Evolutionary conservation across 53 echinoderm and acorn worm genomes (phyloP), one percentile per base, ranked within the genome.

Genomic region (Paelopatides confundens): DNA sequence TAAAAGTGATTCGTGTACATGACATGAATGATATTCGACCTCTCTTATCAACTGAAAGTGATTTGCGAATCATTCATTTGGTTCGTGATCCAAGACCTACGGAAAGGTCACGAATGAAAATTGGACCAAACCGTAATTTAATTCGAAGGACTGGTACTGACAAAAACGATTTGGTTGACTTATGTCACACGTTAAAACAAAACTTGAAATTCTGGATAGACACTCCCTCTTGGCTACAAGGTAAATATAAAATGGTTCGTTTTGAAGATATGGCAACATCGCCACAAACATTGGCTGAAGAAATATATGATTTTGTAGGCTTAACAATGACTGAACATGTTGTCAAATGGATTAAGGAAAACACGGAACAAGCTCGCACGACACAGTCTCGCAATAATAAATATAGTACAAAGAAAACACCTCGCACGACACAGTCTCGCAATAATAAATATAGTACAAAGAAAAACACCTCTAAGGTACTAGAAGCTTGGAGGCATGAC

Each of bases 61-160:
- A 90, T 23, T 24, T 82, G n/a, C 81, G 81, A 43, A 87, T 90
- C 35, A 81, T 93, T 7, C 93, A 93, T 48, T 76, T 93, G 2
- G 93, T 93, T 12, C 81, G 93, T 9, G 93, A 93, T 63, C 93
- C 93, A 62, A 46, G 93, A 26, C 90, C 53, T 0, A 82, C 81
- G 28, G 87, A 90, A 86, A 40, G 70, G 34, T 93, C 93, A 35
- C 82, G 93, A 38, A 38, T 0, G 14, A 86, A 31, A 35, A 82
- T 65, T 0, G 52, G 82, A 53, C 31, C 27, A 5, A 93, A 93
- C 71, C 1, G 37, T 4, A 85, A 93, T 18, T 76, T 87, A 13
- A 53, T 93, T 11, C 90, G 90, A 18, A 63, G 87, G 40, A 86
- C 84, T 62, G 92, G 92, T 10, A 36, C 62, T 21, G 85, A 78